Conservation (phyloP, 2,888 invertebrate genomes). For the Chrysolina americana region DNA sequence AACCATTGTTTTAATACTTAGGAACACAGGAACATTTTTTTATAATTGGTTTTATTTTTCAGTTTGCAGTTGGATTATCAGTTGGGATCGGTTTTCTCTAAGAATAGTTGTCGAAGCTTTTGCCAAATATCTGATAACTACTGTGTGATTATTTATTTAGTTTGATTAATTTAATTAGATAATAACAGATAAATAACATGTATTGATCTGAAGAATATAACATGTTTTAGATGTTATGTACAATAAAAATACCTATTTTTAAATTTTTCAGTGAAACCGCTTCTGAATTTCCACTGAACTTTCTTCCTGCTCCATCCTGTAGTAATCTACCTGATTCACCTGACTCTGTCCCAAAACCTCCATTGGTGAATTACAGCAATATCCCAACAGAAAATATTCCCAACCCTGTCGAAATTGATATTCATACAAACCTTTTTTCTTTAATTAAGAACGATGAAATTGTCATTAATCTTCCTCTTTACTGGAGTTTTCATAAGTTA, state of each 20-base stretch:
- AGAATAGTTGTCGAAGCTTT: no score
- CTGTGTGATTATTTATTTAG: no score
- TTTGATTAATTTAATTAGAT: no score
- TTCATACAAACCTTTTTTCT: neutral
- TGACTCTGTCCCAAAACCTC: neutral
- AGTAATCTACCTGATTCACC: neutral
- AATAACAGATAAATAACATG: no score
- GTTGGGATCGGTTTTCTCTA: no score
- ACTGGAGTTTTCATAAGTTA: slow-evolving; percentile 12
- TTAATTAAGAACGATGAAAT: neutral
- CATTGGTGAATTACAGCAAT: no score
- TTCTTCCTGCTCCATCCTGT: slow-evolving; percentile 1
- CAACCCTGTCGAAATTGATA: neutral
- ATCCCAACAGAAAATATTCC: neutral
- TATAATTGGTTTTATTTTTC: no score
- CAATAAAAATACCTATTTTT: neutral
- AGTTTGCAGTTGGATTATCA: no score
- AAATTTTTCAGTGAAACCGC: neutral
- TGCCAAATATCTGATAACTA: no score
- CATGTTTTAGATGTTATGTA: neutral
- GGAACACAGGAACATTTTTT: no score
- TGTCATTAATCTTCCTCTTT: neutral
- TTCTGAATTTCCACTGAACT: slow-evolving; percentile 1
- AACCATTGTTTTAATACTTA: no score
- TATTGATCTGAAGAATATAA: no score